phyloP scores from a whole-genome alignment of 2,888 invertebrate species.

The Reticulitermes lucifugus region DNA sequence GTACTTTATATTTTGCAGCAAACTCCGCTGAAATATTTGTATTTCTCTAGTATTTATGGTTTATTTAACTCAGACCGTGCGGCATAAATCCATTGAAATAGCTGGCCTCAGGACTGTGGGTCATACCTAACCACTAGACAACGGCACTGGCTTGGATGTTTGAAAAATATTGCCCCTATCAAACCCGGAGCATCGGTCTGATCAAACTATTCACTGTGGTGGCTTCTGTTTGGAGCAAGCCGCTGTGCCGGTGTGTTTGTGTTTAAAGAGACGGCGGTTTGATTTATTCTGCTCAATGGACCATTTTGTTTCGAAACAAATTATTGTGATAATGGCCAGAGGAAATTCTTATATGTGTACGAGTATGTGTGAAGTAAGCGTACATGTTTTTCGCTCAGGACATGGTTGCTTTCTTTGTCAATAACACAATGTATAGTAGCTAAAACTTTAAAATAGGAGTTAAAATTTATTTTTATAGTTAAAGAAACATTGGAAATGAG shows the following conservation, averaged over 20 bases:
- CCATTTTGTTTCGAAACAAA: not conserved
- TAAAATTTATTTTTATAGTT: too few relatives aligned
- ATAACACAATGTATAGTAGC: too few relatives aligned
- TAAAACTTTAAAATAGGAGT: too few relatives aligned
- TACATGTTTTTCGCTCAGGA: too few relatives aligned
- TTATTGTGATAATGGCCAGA: not conserved
- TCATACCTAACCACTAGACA: not conserved
- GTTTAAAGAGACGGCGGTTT: not conserved
- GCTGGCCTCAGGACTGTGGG: not conserved
- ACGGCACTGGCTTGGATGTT: not conserved
- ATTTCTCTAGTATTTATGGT: too few relatives aligned
- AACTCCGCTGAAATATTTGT: too few relatives aligned
- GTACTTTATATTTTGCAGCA: too few relatives aligned
- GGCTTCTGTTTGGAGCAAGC: constrained; percentile 27
- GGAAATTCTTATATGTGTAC: too few relatives aligned
- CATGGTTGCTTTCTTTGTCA: too few relatives aligned
- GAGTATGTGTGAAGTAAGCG: too few relatives aligned
- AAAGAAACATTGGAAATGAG: too few relatives aligned
- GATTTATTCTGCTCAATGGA: not conserved
- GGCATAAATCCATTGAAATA: not conserved
- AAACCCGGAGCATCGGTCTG: not conserved
- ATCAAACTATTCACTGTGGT: not conserved
- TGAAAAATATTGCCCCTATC: constrained; percentile 13
- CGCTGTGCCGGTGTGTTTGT: constrained; percentile 24
- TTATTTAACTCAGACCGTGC: too few relatives aligned